Base-by-base conservation (phyloP, 2,888 invertebrate species). In the Eupithecia tripunctaria region DNA sequence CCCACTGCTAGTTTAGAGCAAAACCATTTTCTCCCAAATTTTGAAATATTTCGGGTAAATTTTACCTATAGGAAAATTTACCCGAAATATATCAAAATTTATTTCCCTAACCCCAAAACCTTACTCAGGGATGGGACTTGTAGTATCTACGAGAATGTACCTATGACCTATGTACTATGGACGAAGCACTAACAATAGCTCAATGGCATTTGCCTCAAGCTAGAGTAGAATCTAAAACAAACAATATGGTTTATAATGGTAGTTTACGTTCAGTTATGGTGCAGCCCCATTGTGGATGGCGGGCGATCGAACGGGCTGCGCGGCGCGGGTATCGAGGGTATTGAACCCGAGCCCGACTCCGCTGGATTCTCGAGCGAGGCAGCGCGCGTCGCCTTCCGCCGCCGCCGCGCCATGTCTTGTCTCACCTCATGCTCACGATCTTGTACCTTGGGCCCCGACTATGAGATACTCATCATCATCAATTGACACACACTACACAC, bases 261-360 rank as follows among this genome's bases (percentile, higher is more conserved):
- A 84, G 84, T 86, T 82, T 87, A 88, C 82, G 80, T 80, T 84
- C 80, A 79, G 86, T 83, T 84, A 86, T 85, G 84, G 86, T 84
- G 84, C 82, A 84, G 87, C 84, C 85, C 84, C 86, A 71, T 69
- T 86, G 89, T 88, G 84, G 86, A 88, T 85, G 84, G 85, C 83
- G 80, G 80, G 83, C 84, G 87, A 81, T 82, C 84, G 87, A 84
- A 82, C 85, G 85, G 87, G 85, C 47, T n/a, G 47, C 47, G 47
- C 38, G 38, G 41, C 85, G 86, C 91, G 56, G 60, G 62, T 63
- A 63, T 63, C 62, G 62, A 32, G 93, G 93, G 89, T 93, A 92
- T 88, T 93, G 93, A 93, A 92, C 93, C 88, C 91, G 82, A 73
- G 64, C 27, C 85, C 85, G 56, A 56, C 25, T 56, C 21, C 56